Percentiles rank a stretch among this genome's conserved stretches.
Evolutionary conservation across 2,113 vertebrate species (phyloP).

Genomic region (Aptenodytes patagonicus): DNA sequence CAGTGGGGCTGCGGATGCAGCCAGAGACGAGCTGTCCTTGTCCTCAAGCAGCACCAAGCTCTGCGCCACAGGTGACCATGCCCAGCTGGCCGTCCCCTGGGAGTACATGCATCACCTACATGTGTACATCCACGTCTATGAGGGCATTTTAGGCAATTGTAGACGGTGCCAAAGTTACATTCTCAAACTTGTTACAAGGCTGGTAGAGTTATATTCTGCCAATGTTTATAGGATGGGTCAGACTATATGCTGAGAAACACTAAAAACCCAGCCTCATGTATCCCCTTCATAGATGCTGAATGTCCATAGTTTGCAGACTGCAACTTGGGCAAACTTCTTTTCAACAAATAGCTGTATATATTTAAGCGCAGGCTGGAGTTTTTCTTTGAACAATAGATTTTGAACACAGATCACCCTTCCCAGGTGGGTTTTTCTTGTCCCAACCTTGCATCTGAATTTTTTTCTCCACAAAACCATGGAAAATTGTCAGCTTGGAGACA

Average conservation of each 20-base stretch:
- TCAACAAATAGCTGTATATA: neutral
- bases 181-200: neutral
- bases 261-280: neutral
- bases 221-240: neutral
- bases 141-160: neutral
- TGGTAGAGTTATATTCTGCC: neutral
- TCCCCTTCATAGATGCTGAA: neutral
- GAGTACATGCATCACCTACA: neutral
- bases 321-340: neutral
- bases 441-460: neutral
- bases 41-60: neutral
- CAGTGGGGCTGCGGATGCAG: neutral
- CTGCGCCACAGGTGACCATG: neutral
- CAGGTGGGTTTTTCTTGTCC: neutral
- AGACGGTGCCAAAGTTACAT: neutral
- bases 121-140: accelerated
- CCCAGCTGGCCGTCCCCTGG: neutral
- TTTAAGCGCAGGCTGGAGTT: neutral
- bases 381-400: neutral
- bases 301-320: neutral
- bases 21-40: neutral
- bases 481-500: neutral
- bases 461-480: neutral
- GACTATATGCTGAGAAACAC: neutral
- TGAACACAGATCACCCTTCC: neutral